Base-by-base conservation (phyloP, 2,113 vertebrate genomes). In the Gasterosteus nipponicus region DNA sequence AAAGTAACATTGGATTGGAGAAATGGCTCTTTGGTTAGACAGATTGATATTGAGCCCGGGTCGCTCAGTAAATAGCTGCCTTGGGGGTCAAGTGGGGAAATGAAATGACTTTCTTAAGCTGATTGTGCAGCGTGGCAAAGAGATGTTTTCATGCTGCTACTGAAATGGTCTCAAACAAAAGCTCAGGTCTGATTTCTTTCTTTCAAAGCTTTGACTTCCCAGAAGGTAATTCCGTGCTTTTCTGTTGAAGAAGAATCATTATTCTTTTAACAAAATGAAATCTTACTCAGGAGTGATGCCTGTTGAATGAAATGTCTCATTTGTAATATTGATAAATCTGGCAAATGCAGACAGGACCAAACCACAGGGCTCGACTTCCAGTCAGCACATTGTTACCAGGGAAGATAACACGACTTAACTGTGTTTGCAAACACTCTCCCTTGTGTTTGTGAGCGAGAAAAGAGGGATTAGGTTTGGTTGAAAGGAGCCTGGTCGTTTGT, bases 381-480 rank as follows among this genome's bases (percentile, higher is more conserved):
- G 80, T 90, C 83, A 77, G 39, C 62, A 62, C 51, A 66, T 69
- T 80, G 62, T 79, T 62, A 60, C 42, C 14, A 9, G 57, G 58
- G 31, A 78, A 81, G 78, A 63, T 86, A 47, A 72, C 59, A 71
- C n/a, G 57, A 64, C 58, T 78, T 76, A 82, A 67, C 73, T 76
- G 16, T 22, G 11, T 76, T 73, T 87, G 53, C 53, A 69, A 86
- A 78, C 57, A 82, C 73, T 69, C 42, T 19, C 42, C 67, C 65
- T 47, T 68, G 42, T 83, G 68, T 88, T 75, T 89, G 75, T 59
- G 73, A 68, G 81, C 62, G 59, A 81, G 64, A 86, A 86, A 86
- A 72, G 38, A 56, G 38, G 73, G 88, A 89, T 91, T 90, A 89
- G 44, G 78, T 86, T 83, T 80, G 81, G 72, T 66, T 90, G 82